Evolutionary conservation across 2,888 invertebrate species (phyloP).

Genomic region (Bedellia somnulentella): DNA sequence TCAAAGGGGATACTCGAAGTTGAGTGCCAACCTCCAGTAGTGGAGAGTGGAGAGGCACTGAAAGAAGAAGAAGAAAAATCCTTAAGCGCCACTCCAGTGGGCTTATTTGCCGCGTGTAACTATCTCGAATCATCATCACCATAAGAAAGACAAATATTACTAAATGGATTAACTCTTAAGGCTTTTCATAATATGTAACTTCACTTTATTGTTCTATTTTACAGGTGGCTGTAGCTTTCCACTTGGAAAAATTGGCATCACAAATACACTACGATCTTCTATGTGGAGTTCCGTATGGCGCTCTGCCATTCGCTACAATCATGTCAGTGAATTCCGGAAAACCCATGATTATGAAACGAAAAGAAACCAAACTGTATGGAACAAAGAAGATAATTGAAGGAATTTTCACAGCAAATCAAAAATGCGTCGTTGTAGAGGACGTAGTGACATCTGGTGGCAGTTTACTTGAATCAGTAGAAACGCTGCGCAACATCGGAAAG

Average conservation of each 20-base stretch:
- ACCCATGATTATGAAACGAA: slow-evolving; percentile 90
- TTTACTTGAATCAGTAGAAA: slow-evolving; percentile 83
- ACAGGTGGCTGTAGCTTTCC: slow-evolving; percentile 34
- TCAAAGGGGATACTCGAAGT: too few species aligned
- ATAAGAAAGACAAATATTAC: too few species aligned
- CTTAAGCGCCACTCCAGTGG: too few species aligned
- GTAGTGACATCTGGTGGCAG: slow-evolving; percentile 93
- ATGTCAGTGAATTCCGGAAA: slow-evolving; percentile 69
- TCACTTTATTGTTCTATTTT: too few species aligned
- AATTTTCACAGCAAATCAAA: slow-evolving; percentile 63
- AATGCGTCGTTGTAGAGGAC: slow-evolving; percentile 90
- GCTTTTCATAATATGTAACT: too few species aligned
- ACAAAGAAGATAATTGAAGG: slow-evolving; percentile 96
- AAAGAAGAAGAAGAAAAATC: too few species aligned
- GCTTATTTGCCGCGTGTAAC: too few species aligned
- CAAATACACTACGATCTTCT: slow-evolving; percentile 64
- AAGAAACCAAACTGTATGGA: slow-evolving; percentile 93
- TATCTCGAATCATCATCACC: too few species aligned
- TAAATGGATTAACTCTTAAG: too few species aligned
- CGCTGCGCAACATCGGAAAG: slow-evolving; percentile 65
- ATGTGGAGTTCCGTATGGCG: slow-evolving; percentile 98
- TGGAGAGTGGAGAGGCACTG: too few species aligned
- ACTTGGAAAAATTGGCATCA: slow-evolving; percentile 26
- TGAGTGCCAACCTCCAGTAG: too few species aligned
- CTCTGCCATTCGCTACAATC: slow-evolving; percentile 88